Conservation (phyloP, 2,888 invertebrate genomes). For the Chymomyza procnemis region DNA sequence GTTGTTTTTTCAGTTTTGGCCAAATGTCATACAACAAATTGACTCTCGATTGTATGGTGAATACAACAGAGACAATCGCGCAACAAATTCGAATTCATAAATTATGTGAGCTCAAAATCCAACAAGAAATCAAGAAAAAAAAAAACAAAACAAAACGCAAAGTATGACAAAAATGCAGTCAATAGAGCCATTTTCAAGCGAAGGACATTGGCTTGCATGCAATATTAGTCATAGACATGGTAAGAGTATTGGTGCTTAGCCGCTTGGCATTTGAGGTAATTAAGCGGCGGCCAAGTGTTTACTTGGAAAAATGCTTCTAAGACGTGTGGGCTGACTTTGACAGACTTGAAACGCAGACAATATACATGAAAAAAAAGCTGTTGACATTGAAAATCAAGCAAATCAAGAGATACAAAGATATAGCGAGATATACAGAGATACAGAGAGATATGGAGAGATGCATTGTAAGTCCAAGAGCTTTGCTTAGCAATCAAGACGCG, state of each 20-base stretch:
- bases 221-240: constrained; percentile 6
- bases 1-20: neutral
- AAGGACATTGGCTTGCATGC: constrained; percentile 38
- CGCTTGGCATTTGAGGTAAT: constrained; percentile 22
- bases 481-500: too few relatives aligned
- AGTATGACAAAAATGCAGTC: constrained; percentile 37
- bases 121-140: constrained; percentile 16
- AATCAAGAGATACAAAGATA: neutral
- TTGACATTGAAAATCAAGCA: constrained; percentile 49
- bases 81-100: neutral
- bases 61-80: neutral
- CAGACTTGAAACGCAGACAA: neutral
- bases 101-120: constrained; percentile 3
- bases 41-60: neutral
- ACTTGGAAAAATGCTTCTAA: neutral
- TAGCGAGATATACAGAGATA: constrained; percentile 6
- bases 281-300: neutral
- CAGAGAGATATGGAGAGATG: constrained; percentile 5
- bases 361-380: constrained; percentile 8
- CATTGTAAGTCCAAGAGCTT: constrained; percentile 17
- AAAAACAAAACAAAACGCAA: constrained; percentile 5
- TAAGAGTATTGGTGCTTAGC: constrained; percentile 15
- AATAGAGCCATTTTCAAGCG: constrained; percentile 44
- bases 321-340: neutral
- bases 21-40: neutral